Percentiles rank a stretch among this genome's conserved stretches.
phyloP scores from a whole-genome alignment of 2,113 vertebrate species.

The Pyxicephalus adspersus region DNA sequence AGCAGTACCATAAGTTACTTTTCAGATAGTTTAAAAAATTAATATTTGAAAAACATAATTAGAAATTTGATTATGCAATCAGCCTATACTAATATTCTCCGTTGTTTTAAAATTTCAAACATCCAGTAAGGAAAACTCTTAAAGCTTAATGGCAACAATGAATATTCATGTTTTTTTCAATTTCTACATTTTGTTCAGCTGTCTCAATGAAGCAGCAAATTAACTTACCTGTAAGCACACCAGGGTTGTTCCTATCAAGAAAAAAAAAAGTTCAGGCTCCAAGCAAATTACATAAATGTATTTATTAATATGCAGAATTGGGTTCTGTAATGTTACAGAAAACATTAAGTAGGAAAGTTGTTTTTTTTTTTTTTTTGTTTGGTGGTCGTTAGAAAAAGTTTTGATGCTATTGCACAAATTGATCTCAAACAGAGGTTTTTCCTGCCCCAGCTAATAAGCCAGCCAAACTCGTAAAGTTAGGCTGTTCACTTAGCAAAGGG shows the following conservation, averaged over 20 bases:
- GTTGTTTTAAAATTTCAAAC: conserved; percentile 22
- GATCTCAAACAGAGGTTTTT: too few species aligned
- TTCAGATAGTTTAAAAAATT: conserved; percentile 42
- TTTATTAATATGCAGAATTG: neutral
- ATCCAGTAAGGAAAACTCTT: conserved; percentile 31
- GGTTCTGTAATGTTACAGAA: too few species aligned
- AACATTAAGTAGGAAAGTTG: too few species aligned
- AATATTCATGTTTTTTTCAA: conserved; percentile 34
- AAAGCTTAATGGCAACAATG: conserved; percentile 31
- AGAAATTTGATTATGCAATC: conserved; percentile 51
- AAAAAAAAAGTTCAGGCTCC: neutral
- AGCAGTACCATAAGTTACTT: conserved; percentile 30
- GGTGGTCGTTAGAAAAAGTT: neutral
- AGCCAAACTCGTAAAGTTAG: too few species aligned
- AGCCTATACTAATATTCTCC: conserved; percentile 26
- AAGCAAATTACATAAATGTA: neutral
- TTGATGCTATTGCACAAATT: neutral
- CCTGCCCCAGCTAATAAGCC: too few species aligned
- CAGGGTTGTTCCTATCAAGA: neutral
- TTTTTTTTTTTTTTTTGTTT: too few species aligned
- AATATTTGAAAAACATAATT: conserved; percentile 47
- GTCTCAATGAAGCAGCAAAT: conserved; percentile 32
- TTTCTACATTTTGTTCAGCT: neutral
- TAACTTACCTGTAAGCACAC: conserved; percentile 14
- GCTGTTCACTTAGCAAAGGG: too few species aligned